phyloP scores from a whole-genome alignment of 2,797 vertebrate genomes.

The Simalia tracyae region DNA sequence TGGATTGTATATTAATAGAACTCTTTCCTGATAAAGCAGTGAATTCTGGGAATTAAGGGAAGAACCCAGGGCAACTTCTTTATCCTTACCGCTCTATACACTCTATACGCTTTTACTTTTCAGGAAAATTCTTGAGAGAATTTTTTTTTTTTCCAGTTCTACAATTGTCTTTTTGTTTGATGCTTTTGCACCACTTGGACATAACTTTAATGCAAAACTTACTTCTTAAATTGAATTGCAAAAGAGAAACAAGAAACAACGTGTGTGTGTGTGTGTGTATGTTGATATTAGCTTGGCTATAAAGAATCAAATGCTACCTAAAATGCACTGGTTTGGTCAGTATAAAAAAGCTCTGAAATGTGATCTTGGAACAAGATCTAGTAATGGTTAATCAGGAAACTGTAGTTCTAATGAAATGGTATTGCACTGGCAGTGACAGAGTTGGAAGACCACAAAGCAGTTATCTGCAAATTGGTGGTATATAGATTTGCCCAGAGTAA shows the following conservation, averaged over 20 bases:
- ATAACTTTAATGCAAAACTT: neutral
- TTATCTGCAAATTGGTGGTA: neutral
- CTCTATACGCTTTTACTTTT: neutral
- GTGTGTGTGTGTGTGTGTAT: neutral
- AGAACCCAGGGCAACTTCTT: neutral
- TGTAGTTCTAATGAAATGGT: neutral
- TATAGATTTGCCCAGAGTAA: neutral
- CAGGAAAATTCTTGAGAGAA: neutral
- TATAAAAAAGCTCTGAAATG: neutral
- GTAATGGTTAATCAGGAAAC: neutral
- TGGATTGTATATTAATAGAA: neutral
- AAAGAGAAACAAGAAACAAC: neutral
- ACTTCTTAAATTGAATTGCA: neutral
- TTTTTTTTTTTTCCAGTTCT: neutral
- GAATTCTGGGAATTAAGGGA: neutral
- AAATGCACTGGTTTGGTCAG: neutral
- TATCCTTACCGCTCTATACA: neutral
- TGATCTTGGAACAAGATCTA: neutral
- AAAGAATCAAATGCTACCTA: neutral
- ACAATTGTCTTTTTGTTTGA: neutral
- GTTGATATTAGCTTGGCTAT: neutral
- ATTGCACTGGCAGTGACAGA: neutral
- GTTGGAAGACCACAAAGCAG: neutral
- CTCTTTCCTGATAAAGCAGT: neutral
- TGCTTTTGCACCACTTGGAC: neutral